These are phyloP conservation scores for Passer domesticus DNA, from an alignment of 2,113 vertebrate genomes.

Conservation along the genomic window DNA sequence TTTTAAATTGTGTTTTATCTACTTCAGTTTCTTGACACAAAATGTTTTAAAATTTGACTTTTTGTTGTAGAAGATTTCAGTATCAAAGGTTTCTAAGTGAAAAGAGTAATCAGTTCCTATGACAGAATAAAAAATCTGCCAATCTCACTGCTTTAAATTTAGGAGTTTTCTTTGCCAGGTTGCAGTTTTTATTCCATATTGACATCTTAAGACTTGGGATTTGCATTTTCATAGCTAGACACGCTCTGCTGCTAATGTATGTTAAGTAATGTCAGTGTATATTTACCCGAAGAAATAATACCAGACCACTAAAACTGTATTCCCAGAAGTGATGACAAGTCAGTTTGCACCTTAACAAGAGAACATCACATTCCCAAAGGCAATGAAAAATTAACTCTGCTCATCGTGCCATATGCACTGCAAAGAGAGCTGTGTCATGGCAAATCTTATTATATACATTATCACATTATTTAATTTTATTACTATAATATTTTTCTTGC, in stretches of 20 bases:
- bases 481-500: not conserved
- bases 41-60: not conserved
- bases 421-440: not conserved
- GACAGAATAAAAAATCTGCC: not conserved
- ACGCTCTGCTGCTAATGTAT: not conserved
- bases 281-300: not conserved
- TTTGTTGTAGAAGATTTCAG: not conserved
- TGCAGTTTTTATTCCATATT: not conserved
- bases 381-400: not conserved
- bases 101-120: not conserved
- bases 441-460: not conserved
- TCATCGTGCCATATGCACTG: not conserved
- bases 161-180: not conserved
- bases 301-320: not conserved
- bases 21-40: not conserved
- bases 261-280: not conserved
- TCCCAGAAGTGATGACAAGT: not conserved
- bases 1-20: not conserved
- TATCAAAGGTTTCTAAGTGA: not conserved
- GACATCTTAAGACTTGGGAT: not conserved
- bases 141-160: not conserved
- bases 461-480: not conserved
- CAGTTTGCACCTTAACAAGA: not conserved
- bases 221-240: not conserved
- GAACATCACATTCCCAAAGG: slow-evolving; percentile 5